phyloP scores from a whole-genome alignment of 2,113 vertebrate species.

The Hiodon alosoides region DNA sequence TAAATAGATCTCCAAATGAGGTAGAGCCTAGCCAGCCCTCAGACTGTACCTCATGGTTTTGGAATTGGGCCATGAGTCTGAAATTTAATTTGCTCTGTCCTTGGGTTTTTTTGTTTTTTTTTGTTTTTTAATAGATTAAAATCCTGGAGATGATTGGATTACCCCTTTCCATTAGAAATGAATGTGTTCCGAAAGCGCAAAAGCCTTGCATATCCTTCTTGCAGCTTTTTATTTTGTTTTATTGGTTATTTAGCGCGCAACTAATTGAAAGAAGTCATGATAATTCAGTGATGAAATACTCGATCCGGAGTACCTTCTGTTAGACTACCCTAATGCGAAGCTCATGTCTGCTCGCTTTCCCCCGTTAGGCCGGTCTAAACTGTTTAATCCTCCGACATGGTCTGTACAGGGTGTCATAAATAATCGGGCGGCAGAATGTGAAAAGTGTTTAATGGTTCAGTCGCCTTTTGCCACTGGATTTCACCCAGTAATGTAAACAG shows the following conservation, averaged over 20 bases:
- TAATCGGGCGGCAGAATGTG: too few species aligned
- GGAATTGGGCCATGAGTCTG: slow-evolving; percentile 28
- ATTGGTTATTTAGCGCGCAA: background rate
- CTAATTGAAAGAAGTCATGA: background rate
- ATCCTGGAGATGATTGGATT: slow-evolving; percentile 53
- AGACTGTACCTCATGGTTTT: slow-evolving; percentile 31
- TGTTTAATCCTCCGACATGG: too few species aligned
- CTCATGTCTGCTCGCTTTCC: too few species aligned
- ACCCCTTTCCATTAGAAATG: slow-evolving; percentile 42
- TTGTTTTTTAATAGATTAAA: slow-evolving; percentile 55
- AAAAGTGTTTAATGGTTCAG: background rate
- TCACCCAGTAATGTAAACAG: background rate
- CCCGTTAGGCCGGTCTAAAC: too few species aligned
- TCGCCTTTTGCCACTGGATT: background rate
- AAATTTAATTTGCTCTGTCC: slow-evolving; percentile 52
- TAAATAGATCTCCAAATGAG: slow-evolving; percentile 40
- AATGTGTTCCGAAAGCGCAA: slow-evolving; percentile 32
- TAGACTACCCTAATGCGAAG: too few species aligned
- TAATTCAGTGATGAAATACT: background rate
- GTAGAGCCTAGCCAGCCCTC: slow-evolving; percentile 25
- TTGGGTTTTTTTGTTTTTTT: slow-evolving; percentile 42
- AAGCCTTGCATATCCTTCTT: slow-evolving; percentile 22
- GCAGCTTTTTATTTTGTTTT: slow-evolving; percentile 8
- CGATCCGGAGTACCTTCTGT: background rate
- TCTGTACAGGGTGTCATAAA: too few species aligned